These are phyloP conservation scores for Laticauda laticaudata DNA, from an alignment of 2,113 vertebrate species.

Conservation along the genomic window DNA sequence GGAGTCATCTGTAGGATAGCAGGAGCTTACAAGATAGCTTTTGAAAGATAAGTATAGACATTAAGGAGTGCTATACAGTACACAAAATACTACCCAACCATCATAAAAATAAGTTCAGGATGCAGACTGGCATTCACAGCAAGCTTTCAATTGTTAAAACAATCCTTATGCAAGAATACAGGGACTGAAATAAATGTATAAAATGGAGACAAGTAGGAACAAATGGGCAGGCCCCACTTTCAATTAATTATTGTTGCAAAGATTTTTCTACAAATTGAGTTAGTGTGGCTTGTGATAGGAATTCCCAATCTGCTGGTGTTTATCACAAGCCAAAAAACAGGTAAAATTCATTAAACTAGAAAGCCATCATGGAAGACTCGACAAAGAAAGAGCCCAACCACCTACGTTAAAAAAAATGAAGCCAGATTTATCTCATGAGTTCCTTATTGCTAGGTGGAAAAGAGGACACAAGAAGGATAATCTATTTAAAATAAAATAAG, in stretches of 20 bases:
- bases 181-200: constrained; percentile 6
- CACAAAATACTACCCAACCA: not conserved
- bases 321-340: not conserved
- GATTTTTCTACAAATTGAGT: not conserved
- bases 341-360: not conserved
- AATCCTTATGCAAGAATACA: constrained; percentile 3
- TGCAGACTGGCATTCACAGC: not conserved
- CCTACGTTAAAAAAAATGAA: not conserved
- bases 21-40: not conserved
- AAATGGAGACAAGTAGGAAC: not conserved
- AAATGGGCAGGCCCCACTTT: not conserved
- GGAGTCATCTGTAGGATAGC: not conserved
- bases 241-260: not conserved
- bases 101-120: not conserved
- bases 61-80: not conserved
- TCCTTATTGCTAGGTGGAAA: rapidly evolving
- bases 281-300: not conserved
- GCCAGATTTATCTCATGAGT: not conserved
- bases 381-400: not conserved
- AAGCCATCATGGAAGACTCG: not conserved
- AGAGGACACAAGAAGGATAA: not conserved
- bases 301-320: not conserved
- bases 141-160: not conserved
- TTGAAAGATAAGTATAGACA: not conserved
- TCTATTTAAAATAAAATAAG: not conserved